Base-by-base conservation (phyloP, 2,888 invertebrate genomes). In the Nebria brevicollis region DNA sequence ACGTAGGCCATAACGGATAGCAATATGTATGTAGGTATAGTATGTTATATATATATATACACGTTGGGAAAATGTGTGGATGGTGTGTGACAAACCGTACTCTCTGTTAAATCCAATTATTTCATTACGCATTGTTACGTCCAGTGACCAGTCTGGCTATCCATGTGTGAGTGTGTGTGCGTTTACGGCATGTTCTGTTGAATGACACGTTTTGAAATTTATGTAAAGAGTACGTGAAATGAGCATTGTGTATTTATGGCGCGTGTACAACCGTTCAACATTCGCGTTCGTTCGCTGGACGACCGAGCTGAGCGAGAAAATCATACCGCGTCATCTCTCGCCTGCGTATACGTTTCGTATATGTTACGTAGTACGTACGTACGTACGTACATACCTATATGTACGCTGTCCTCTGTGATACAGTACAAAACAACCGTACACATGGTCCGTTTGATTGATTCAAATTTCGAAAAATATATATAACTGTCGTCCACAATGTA, bases 221-320 rank as follows among this genome's bases (percentile, higher is more conserved):
- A 80, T 80, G 80, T 80, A 80, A 80, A 80, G 80, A 75, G 80
- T 80, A 64, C 64, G 80, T 72, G 80, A 80, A 80, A 80, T 80
- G 80, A 80, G 75, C 75, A 80, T 80, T 80, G 80, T 80, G 75
- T 80, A 80, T 80, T 80, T 80, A 80, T 80, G 80, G 75, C 64
- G 80, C 80, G 70, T 68, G 79, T 80, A 80, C 80, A 43, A 68
- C 68, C 26, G 68, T 68, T 25, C 68, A 68, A 68, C 68, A 68
- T 68, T 68, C 15, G 54, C 54, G 54, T 54, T 54, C 13, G 54
- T 54, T 54, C 13, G 54, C 54, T 54, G 54, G 54, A 54, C 54
- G 8, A 54, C 54, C 54, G 54, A 54, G 54, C 13, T 54, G 54
- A 54, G 54, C 54, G 54, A 54, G 54, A 54, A 54, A 54, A 54